phyloP scores from a whole-genome alignment of 1,140 invertebrate species.

The Mamestra configurata region DNA sequence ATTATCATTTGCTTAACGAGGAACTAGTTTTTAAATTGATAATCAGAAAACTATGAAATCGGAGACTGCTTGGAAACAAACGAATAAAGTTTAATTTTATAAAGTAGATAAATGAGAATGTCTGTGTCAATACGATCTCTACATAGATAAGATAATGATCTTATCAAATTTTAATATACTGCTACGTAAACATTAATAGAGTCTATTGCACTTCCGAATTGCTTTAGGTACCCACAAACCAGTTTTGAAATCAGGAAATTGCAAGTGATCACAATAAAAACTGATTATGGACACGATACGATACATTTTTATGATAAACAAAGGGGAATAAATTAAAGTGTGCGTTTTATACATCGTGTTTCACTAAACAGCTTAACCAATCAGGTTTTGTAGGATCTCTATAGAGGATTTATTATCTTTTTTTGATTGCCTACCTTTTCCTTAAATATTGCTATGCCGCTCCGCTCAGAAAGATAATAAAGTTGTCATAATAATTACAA shows the following conservation, averaged over 20 bases:
- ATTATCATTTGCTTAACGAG: too few species aligned
- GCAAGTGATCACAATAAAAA: slow-evolving; percentile 6
- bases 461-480: neutral
- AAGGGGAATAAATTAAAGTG: neutral
- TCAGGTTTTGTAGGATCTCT: too few species aligned
- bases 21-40: too few species aligned
- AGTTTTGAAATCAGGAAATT: slow-evolving; percentile 32
- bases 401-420: too few species aligned
- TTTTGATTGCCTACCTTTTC: too few species aligned
- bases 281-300: neutral
- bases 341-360: neutral
- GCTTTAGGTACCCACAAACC: neutral
- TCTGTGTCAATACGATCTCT: neutral
- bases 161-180: neutral
- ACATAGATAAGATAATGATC: neutral
- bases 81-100: too few species aligned
- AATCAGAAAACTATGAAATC: neutral
- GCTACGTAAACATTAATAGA: neutral
- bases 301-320: slow-evolving; percentile 36
- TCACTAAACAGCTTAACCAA: neutral
- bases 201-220: slow-evolving; percentile 43
- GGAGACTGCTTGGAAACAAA: neutral
- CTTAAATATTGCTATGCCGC: too few species aligned
- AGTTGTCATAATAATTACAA: neutral
- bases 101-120: too few species aligned